Percentiles rank a stretch among this genome's conserved stretches.
Conservation (phyloP, 2,797 vertebrate species). For the Chromobotia macracanthus region DNA sequence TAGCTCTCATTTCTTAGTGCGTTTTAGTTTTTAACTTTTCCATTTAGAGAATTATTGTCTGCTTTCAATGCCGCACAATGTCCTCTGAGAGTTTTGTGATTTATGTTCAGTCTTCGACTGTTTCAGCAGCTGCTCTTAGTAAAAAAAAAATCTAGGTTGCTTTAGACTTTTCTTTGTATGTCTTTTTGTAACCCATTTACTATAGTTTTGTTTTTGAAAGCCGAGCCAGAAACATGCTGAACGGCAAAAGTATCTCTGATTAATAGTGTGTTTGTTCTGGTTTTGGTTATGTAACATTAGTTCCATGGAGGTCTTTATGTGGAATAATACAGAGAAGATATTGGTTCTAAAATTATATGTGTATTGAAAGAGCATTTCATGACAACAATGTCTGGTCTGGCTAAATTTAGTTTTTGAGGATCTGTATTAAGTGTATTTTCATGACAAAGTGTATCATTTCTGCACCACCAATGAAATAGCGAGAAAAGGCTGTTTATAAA, state of each 20-base stretch:
- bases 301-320: slow-evolving; percentile 20
- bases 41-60: slow-evolving; percentile 16
- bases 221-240: slow-evolving; percentile 34
- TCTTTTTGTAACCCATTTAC: slow-evolving; percentile 39
- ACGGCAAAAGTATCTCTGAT: slow-evolving; percentile 22
- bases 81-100: slow-evolving; percentile 44
- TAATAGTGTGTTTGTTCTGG: slow-evolving; percentile 37
- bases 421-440: background rate
- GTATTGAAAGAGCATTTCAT: background rate
- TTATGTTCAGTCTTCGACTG: slow-evolving; percentile 44
- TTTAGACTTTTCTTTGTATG: slow-evolving; percentile 31
- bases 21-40: slow-evolving; percentile 17
- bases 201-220: slow-evolving; percentile 38
- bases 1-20: background rate
- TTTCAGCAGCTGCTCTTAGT: slow-evolving; percentile 42
- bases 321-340: background rate
- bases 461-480: too few species aligned
- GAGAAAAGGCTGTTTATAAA: too few species aligned
- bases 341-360: background rate
- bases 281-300: slow-evolving; percentile 32
- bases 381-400: background rate
- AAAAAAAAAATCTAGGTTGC: slow-evolving; percentile 37
- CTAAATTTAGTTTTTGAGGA: slow-evolving; percentile 8
- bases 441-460: too few species aligned
- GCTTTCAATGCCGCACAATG: slow-evolving; percentile 1